These are phyloP conservation scores for Pentamera pediparva DNA, from an alignment of 53 echinoderm and acorn worm species.

Conservation along the genomic window DNA sequence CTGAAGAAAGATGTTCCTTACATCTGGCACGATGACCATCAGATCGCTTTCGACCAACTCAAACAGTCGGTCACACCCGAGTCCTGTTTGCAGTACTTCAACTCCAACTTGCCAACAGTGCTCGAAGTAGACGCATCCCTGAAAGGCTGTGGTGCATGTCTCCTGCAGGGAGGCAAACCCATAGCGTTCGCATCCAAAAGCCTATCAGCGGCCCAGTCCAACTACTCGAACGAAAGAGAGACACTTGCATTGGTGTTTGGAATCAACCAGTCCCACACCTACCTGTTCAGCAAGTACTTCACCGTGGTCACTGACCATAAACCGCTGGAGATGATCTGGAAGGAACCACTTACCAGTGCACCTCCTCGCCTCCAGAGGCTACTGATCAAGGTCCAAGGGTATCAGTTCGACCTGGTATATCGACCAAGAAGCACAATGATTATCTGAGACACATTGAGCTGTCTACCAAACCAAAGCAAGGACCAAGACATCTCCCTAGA, in stretches of 20 bases:
- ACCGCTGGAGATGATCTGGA: slow-evolving; percentile 52
- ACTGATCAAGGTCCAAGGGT: slow-evolving; percentile 59
- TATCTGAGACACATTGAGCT: slow-evolving; percentile 52
- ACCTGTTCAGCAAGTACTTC: slow-evolving; percentile 50
- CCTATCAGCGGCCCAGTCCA: slow-evolving; percentile 38
- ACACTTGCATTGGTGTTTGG: slow-evolving; percentile 43
- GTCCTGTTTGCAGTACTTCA: slow-evolving; percentile 35
- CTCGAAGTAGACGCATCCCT: slow-evolving; percentile 42
- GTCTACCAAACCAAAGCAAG: slow-evolving; percentile 40
- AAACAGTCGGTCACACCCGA: slow-evolving; percentile 2
- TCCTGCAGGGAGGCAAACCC: slow-evolving; percentile 34
- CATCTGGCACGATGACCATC: slow-evolving; percentile 41
- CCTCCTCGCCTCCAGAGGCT: slow-evolving; percentile 52
- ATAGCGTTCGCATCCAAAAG: slow-evolving; percentile 57
- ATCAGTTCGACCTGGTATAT: slow-evolving; percentile 47
- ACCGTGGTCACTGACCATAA: slow-evolving; percentile 52
- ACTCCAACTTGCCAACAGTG: slow-evolving; percentile 25
- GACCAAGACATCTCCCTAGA: slow-evolving; percentile 19
- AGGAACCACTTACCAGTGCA: slow-evolving; percentile 46
- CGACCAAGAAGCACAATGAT: slow-evolving; percentile 44
- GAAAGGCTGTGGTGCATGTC: slow-evolving; percentile 31
- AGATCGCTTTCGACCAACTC: slow-evolving; percentile 1
- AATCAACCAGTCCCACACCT: slow-evolving; percentile 46
- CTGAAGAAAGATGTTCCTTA: slow-evolving; percentile 32
- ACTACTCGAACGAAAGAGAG: slow-evolving; percentile 65